phyloP scores from a whole-genome alignment of 2,888 invertebrate species.

The Troilus luridus region DNA sequence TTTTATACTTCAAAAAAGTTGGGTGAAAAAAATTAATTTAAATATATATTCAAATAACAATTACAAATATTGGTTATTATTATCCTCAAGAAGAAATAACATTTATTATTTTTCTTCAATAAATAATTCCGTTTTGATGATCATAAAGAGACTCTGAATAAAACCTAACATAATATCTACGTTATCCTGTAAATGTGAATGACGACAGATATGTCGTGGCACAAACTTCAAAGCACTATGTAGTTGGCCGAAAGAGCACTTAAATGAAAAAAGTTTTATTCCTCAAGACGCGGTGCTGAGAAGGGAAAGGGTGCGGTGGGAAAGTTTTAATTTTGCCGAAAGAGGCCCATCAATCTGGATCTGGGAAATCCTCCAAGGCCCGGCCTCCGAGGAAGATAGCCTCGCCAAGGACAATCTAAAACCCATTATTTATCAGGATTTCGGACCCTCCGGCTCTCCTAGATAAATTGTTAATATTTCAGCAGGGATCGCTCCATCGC shows the following conservation, averaged over 20 bases:
- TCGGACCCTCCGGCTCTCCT: not conserved
- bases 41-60: too few relatives aligned
- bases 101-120: too few relatives aligned
- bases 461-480: slow-evolving; percentile 32
- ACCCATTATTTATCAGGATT: slow-evolving; percentile 39
- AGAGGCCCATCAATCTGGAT: slow-evolving; percentile 45
- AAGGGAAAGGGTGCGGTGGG: slow-evolving; percentile 3
- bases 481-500: not conserved
- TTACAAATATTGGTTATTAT: too few relatives aligned
- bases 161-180: too few relatives aligned
- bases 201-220: not conserved
- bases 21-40: too few relatives aligned
- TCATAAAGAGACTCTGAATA: too few relatives aligned
- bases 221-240: not conserved
- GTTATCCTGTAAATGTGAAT: not conserved
- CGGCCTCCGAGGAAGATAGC: not conserved
- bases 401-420: slow-evolving; percentile 18
- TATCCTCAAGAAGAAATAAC: too few relatives aligned
- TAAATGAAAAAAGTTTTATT: slow-evolving; percentile 17
- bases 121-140: too few relatives aligned
- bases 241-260: not conserved
- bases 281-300: not conserved
- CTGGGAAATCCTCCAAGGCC: slow-evolving; percentile 15
- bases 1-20: too few relatives aligned
- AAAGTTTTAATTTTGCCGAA: slow-evolving; percentile 46